phyloP scores from a whole-genome alignment of 2,113 vertebrate genomes.

The Leucopsar rothschildi region DNA sequence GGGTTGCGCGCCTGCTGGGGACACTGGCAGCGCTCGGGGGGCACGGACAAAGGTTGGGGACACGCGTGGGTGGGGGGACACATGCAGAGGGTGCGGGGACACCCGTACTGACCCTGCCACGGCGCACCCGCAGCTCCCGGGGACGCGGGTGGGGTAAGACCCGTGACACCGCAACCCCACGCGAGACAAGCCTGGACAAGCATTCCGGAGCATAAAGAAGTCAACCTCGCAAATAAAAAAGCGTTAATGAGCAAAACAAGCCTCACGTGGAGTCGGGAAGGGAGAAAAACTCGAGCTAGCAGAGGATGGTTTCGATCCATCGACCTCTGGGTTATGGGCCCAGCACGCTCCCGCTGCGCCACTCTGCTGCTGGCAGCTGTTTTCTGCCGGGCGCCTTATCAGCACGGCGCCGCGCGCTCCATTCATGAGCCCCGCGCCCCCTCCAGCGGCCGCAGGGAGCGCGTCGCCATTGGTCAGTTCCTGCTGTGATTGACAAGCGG shows the following conservation, averaged over 20 bases:
- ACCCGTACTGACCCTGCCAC: fast-evolving
- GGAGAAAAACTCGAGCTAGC: not conserved
- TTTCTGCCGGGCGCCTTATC: fast-evolving
- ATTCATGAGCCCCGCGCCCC: not conserved
- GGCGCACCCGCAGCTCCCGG: not conserved
- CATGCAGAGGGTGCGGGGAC: no score
- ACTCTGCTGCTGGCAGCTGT: not conserved
- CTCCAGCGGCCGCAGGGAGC: not conserved
- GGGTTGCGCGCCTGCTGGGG: not conserved
- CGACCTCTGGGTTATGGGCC: slow-evolving; percentile 32
- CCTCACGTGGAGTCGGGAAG: fast-evolving
- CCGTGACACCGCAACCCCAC: not conserved
- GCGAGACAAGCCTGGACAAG: fast-evolving
- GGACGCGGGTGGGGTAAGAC: not conserved
- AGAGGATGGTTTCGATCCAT: slow-evolving; percentile 32
- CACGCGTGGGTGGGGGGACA: not conserved
- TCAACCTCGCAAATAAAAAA: fast-evolving
- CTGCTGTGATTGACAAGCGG: fast-evolving
- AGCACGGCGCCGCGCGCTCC: not conserved
- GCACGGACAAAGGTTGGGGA: not conserved
- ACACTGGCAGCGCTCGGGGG: not conserved
- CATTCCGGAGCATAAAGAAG: fast-evolving
- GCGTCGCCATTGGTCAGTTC: not conserved
- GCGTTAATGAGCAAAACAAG: fast-evolving
- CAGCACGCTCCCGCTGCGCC: slow-evolving; percentile 42